These are phyloP conservation scores for Cranoglanis bouderius DNA, from an alignment of 2,113 vertebrate genomes.

Conservation along the genomic window DNA sequence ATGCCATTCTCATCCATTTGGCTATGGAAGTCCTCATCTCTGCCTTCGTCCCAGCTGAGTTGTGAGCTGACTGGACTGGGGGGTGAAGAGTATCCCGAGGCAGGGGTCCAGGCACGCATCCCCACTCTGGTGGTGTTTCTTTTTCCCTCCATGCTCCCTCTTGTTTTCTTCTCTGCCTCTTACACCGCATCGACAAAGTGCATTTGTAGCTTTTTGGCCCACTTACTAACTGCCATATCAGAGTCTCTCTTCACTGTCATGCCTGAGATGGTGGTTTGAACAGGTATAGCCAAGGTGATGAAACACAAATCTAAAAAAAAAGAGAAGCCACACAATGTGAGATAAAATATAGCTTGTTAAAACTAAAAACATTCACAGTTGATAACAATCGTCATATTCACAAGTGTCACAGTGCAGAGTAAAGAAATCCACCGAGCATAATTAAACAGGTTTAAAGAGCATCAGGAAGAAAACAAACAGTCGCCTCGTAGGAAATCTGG, in stretches of 20 bases:
- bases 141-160: conserved; percentile 42
- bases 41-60: conserved; percentile 56
- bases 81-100: conserved; percentile 53
- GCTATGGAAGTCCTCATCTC: conserved; percentile 60
- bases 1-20: conserved; percentile 76
- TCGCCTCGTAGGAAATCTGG: background rate
- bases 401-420: background rate
- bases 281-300: background rate
- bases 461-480: conserved; percentile 7
- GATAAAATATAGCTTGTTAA: background rate
- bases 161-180: conserved; percentile 44
- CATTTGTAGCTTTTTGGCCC: background rate
- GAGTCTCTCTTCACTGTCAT: conserved; percentile 45
- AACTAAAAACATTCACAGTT: background rate
- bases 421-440: background rate
- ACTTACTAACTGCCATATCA: background rate
- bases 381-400: background rate
- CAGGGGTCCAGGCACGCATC: conserved; percentile 53
- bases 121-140: conserved; percentile 33
- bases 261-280: conserved; percentile 7
- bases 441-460: conserved; percentile 14
- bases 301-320: conserved; percentile 17
- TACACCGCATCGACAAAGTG: background rate
- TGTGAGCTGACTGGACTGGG: conserved; percentile 55
- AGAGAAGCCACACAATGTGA: background rate